phyloP scores from a whole-genome alignment of 2,113 vertebrate genomes.

The Sciurus niger region DNA sequence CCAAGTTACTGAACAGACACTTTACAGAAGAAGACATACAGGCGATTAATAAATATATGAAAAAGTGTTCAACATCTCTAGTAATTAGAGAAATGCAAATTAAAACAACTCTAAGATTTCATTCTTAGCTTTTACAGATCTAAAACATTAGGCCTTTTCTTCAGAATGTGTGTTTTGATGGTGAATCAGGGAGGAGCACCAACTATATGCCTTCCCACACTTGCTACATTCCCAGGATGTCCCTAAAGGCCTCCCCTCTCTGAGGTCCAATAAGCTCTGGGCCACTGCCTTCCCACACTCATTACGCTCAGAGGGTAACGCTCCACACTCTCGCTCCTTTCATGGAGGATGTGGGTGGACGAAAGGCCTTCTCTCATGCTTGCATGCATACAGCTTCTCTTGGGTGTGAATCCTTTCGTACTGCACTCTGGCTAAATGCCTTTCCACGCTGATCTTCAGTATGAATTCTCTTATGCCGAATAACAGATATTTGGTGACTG shows the following conservation, averaged over 20 bases:
- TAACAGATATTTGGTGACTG: constrained; percentile 83
- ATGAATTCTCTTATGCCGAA: constrained; percentile 81
- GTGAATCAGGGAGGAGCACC: constrained; percentile 76
- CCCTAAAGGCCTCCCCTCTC: constrained; percentile 68
- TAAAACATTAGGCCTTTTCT: constrained; percentile 31
- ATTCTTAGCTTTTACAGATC: neutral
- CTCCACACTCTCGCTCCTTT: constrained; percentile 90
- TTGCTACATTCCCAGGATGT: constrained; percentile 79
- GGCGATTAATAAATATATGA: too few species aligned
- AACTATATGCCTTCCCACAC: constrained; percentile 80
- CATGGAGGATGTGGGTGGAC: constrained; percentile 89
- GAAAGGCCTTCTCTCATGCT: constrained; percentile 90
- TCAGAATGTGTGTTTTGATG: constrained; percentile 76
- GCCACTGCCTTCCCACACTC: constrained; percentile 79
- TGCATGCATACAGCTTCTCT: constrained; percentile 86
- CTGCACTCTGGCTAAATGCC: constrained; percentile 80
- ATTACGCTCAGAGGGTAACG: constrained; percentile 76
- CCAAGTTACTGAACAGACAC: too few species aligned
- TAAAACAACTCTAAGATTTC: neutral
- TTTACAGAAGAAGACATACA: too few species aligned
- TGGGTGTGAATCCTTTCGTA: constrained; percentile 80
- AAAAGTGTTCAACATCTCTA: too few species aligned
- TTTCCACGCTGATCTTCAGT: constrained; percentile 81
- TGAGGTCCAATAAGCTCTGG: constrained; percentile 77
- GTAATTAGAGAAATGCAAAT: too few species aligned